Base-by-base conservation (phyloP, 2,797 vertebrate genomes). In the Vultur gryphus region DNA sequence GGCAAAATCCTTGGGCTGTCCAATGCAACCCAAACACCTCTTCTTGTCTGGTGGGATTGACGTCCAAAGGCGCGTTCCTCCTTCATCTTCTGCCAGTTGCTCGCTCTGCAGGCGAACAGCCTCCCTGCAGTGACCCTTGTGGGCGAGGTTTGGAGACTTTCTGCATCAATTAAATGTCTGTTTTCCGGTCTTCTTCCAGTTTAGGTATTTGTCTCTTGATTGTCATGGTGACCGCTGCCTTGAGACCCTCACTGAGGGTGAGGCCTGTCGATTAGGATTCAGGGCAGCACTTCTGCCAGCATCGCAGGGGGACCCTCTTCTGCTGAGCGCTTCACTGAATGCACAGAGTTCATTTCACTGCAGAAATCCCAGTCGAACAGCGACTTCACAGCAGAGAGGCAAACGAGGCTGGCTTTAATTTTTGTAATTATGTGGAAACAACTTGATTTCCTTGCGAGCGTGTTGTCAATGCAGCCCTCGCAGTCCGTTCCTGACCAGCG, bases 401-500 rank as follows among this genome's bases (percentile, higher is more conserved):
- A 54, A 84, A 84, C 0, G 11, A 94, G 57, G 15, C 14, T 61
- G 39, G 7, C 31, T 90, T 61, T 90, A 46, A 75, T 87, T 81
- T 84, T 48, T 78, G 43, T 59, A 78, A 81, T 82, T 54, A 54
- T 1, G 1, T 48, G 80, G 46, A 84, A 78, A 64, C 49, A 33
- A 59, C 10, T 83, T 24, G 41, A 61, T 90, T 88, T 78, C 61
- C 37, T 69, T 2, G 0, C 0, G 3, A 69, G 35, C 2, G 0
- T 11, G n/a, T 24, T 51, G 48, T 31, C 44, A n/a, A 7, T 0
- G 1, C 58, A 44, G 67, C 31, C 52, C 26, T 67, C 28, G 0
- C 3, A 1, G n/a, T 19, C n/a, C 44, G 0, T 49, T 70, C 41
- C 54, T 8, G 17, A 46, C 26, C 26, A 31, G 64, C 1, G 0